These are phyloP conservation scores for Vulpes ferrilata DNA, from an alignment of 2,113 vertebrate species.

Conservation along the genomic window DNA sequence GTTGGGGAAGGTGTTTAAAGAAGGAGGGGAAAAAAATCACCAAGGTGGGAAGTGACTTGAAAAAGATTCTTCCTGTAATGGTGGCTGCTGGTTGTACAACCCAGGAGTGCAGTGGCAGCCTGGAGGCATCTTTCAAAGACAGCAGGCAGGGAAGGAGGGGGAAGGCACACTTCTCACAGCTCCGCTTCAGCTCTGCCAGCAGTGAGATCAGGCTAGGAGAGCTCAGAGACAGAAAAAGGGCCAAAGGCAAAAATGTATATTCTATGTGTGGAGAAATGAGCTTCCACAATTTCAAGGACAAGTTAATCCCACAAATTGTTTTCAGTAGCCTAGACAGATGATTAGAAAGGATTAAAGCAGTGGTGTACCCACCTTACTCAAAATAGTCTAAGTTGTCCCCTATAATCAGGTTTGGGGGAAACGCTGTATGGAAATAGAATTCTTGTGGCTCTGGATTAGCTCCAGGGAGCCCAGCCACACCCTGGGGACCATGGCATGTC, in stretches of 20 bases:
- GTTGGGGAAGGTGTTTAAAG: constrained; percentile 67
- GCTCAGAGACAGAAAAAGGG: constrained; percentile 42
- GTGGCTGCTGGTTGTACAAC: constrained; percentile 32
- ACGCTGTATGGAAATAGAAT: constrained; percentile 63
- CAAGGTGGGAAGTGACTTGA: constrained; percentile 67
- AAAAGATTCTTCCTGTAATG: constrained; percentile 63
- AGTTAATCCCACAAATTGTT: constrained; percentile 66
- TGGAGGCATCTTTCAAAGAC: constrained; percentile 68
- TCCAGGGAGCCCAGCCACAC: constrained; percentile 32
- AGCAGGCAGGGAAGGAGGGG: background rate
- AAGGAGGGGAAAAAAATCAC: background rate
- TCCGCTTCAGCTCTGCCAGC: constrained; percentile 48
- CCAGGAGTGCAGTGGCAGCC: constrained; percentile 36
- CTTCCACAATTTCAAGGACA: constrained; percentile 57
- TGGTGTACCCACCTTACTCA: constrained; percentile 62
- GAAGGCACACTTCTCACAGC: constrained; percentile 40
- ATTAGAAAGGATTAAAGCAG: constrained; percentile 69
- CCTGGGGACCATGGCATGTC: constrained; percentile 44
- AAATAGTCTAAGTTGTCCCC: constrained; percentile 71
- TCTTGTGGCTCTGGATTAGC: constrained; percentile 70
- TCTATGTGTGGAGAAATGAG: constrained; percentile 61
- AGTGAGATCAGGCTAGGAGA: constrained; percentile 65
- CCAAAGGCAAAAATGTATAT: constrained; percentile 62
- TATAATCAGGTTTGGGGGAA: constrained; percentile 71
- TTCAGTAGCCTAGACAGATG: constrained; percentile 54